These are phyloP conservation scores for Gastrophysa polygoni DNA, from an alignment of 2,888 invertebrate genomes.

Conservation along the genomic window DNA sequence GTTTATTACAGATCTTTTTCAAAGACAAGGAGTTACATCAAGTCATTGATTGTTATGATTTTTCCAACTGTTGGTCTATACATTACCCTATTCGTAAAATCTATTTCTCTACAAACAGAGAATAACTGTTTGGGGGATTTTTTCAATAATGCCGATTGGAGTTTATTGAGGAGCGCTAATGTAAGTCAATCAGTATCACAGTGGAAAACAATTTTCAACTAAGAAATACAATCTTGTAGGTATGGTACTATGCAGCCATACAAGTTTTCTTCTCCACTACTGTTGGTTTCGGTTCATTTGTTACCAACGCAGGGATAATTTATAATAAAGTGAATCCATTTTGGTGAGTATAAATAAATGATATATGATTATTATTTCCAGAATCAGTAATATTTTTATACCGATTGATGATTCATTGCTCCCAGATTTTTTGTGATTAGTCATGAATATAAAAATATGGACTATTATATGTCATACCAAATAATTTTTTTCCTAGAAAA, in stretches of 20 bases:
- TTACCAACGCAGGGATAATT: slow-evolving; percentile 68
- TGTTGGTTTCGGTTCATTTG: slow-evolving; percentile 67
- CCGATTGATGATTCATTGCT: too few relatives aligned
- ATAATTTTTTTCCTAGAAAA: too few relatives aligned
- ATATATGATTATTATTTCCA: too few relatives aligned
- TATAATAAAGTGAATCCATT: slow-evolving; percentile 70
- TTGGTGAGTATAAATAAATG: slow-evolving; percentile 64
- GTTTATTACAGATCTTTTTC: slow-evolving; percentile 50
- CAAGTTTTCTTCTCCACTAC: slow-evolving; percentile 70
- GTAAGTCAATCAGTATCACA: slow-evolving; percentile 39
- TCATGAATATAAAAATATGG: too few relatives aligned
- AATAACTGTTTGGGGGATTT: slow-evolving; percentile 46
- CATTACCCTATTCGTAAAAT: slow-evolving; percentile 52
- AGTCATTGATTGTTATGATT: slow-evolving; percentile 50
- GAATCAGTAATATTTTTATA: too few relatives aligned
- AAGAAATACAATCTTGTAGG: too few relatives aligned
- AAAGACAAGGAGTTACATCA: slow-evolving; percentile 54
- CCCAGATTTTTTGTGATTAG: too few relatives aligned
- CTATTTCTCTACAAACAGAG: slow-evolving; percentile 46
- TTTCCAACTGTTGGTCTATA: slow-evolving; percentile 51
- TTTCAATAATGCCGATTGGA: slow-evolving; percentile 50
- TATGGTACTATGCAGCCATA: slow-evolving; percentile 69
- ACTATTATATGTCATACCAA: too few relatives aligned
- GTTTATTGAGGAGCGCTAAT: slow-evolving; percentile 46
- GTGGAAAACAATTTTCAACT: too few relatives aligned